Base-by-base conservation (phyloP, 2,888 invertebrate genomes). In the Napeogenes sylphis region DNA sequence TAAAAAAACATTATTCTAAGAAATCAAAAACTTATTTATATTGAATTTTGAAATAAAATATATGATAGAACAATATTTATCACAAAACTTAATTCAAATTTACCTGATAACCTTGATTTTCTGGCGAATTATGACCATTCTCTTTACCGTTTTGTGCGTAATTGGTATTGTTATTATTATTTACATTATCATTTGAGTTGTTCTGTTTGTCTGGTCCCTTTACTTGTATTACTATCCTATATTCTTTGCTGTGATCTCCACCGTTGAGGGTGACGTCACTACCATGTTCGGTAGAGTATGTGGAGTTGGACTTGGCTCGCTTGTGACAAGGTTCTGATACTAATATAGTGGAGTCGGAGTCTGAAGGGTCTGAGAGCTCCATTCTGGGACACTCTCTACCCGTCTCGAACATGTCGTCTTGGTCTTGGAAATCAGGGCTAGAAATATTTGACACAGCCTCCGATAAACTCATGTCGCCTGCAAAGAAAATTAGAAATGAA, bases 401-500 rank as follows among this genome's bases (percentile, higher is more conserved):
- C 74, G 94, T 93, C 69, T 95, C 92, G 78, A 95, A 94, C 82
- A 94, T 95, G 91, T 96, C 94, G 87, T 96, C 95, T 81, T 95
- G 96, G 84, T 96, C 96, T 85, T 96, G 95, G 90, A 95, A 96
- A 86, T 96, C 96, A 51, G 96, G 96, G 90, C 96, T 96, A 73
- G 96, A 96, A 86, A 97, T 96, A 91, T 96, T 96, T 71, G 96
- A 96, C 75, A 96, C 94, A 59, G 96, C 96, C 89, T 96, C 96
- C 56, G 96, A 95, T 74, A 96, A 93, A 82, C 96, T 96, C 83
- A 94, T 94, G 83, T 95, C 95, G 70, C 94, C 94, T 90, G 92
- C 32, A 67, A 65, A 5, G 77, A 35, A 35, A 35, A 35, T 46
- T 13, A n/a, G 13, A 46, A 46, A 4, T n/a, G 4, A 4, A 47